These are phyloP conservation scores for Mystacornis crossleyi DNA, from an alignment of 2,113 vertebrate genomes.

Conservation along the genomic window DNA sequence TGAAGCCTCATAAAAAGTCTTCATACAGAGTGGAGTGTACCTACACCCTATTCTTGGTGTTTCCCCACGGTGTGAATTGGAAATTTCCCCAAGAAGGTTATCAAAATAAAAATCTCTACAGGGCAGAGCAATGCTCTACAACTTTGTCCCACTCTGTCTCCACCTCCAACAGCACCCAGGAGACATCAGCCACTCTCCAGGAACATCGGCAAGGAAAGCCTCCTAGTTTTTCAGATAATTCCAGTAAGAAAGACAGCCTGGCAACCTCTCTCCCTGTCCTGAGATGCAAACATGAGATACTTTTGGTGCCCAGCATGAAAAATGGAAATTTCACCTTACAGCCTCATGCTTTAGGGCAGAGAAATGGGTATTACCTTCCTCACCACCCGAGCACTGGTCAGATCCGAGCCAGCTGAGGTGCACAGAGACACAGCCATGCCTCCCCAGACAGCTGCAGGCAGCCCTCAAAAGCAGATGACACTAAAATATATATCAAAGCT, in stretches of 20 bases:
- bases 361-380: not conserved
- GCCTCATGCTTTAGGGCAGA: not conserved
- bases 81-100: not conserved
- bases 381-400: not conserved
- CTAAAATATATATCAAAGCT: not conserved
- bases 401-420: not conserved
- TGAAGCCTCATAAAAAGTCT: not conserved
- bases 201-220: not conserved
- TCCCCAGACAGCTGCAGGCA: not conserved
- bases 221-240: not conserved
- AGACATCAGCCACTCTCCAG: not conserved
- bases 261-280: not conserved
- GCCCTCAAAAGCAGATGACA: not conserved
- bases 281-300: not conserved
- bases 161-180: not conserved
- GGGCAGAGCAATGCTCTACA: not conserved
- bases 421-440: not conserved
- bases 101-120: not conserved
- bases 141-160: not conserved
- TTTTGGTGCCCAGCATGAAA: not conserved
- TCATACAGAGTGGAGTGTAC: rapidly evolving
- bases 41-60: not conserved
- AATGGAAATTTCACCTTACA: not conserved
- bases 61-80: rapidly evolving
- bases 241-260: not conserved